These are phyloP conservation scores for Himantopus leucocephalus DNA, from an alignment of 2,113 vertebrate species.

Conservation along the genomic window DNA sequence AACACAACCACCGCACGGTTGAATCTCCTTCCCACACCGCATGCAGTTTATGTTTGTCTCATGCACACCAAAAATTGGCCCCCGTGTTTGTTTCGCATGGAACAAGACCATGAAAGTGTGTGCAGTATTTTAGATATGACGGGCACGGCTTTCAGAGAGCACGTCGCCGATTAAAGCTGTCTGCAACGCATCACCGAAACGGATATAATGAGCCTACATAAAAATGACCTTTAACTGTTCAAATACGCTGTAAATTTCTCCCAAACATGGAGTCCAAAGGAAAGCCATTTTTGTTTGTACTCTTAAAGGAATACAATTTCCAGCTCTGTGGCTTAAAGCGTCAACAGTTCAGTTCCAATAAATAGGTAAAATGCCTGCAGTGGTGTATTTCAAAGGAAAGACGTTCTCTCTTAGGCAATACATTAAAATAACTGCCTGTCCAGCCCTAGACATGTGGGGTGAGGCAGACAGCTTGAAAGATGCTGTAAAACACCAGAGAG, in stretches of 20 bases:
- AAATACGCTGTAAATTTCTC: background rate
- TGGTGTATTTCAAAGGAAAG: background rate
- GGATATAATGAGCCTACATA: background rate
- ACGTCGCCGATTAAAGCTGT: rapidly evolving
- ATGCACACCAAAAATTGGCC: rapidly evolving
- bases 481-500: background rate
- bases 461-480: background rate
- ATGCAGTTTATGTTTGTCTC: background rate
- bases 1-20: rapidly evolving
- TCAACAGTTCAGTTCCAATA: background rate
- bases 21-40: background rate
- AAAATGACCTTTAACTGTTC: background rate
- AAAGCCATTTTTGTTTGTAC: background rate
- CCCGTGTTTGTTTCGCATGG: background rate
- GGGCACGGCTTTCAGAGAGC: rapidly evolving
- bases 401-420: background rate
- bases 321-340: background rate
- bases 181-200: background rate
- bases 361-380: background rate
- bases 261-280: background rate
- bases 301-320: background rate
- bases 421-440: background rate
- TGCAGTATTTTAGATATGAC: rapidly evolving
- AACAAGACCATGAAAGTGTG: background rate
- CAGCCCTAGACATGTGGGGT: background rate